phyloP scores from a whole-genome alignment of 2,797 vertebrate genomes.

The Pangasius mekongensis region DNA sequence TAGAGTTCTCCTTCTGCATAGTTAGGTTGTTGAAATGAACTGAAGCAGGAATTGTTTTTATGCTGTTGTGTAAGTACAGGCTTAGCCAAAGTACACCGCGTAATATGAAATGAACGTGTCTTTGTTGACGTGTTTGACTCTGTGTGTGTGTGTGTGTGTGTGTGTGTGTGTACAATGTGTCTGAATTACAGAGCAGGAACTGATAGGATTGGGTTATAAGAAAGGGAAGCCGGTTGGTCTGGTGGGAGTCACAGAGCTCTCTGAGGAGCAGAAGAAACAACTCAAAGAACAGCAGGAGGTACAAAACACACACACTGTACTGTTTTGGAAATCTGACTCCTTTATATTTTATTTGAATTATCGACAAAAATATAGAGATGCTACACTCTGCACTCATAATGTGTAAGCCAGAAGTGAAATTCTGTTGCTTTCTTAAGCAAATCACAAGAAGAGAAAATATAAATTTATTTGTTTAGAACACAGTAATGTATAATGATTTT shows the following conservation, averaged over 20 bases:
- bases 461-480: background rate
- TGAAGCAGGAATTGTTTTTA: background rate
- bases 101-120: background rate
- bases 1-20: background rate
- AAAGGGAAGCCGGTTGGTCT: constrained; percentile 86
- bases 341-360: background rate
- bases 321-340: background rate
- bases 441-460: background rate
- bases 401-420: background rate
- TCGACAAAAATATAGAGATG: background rate
- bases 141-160: too few relatives aligned
- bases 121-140: background rate
- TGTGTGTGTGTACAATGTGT: background rate
- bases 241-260: constrained; percentile 86
- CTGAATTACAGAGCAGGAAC: constrained; percentile 79
- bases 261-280: constrained; percentile 86
- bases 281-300: constrained; percentile 89
- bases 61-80: background rate
- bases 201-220: constrained; percentile 84
- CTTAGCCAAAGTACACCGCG: background rate
- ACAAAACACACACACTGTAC: constrained; percentile 23
- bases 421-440: background rate
- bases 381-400: background rate
- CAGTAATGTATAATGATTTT: background rate
- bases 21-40: background rate